phyloP scores from a whole-genome alignment of 2,113 vertebrate species.

The Opisthocomus hoazin region DNA sequence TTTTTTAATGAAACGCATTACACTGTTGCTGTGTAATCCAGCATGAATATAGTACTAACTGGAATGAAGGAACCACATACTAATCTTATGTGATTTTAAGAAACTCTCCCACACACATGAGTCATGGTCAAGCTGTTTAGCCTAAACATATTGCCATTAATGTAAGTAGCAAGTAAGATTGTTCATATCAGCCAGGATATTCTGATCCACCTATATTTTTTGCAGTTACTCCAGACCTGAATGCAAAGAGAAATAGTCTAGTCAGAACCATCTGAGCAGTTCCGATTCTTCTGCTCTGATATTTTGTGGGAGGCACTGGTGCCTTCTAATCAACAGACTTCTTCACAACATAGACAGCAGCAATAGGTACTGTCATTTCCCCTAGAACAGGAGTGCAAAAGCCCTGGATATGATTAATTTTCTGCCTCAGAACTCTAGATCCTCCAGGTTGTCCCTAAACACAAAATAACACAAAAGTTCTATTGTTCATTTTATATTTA shows the following conservation, averaged over 20 bases:
- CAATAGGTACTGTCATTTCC: not conserved
- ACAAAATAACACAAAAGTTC: not conserved
- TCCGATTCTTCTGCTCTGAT: too few species aligned
- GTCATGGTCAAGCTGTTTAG: conserved; percentile 33
- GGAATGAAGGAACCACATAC: not conserved
- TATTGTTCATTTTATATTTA: conserved; percentile 4
- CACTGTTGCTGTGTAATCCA: not conserved
- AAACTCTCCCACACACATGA: conserved; percentile 4
- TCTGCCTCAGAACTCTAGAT: not conserved
- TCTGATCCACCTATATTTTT: not conserved
- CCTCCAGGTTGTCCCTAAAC: not conserved
- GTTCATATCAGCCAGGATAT: not conserved
- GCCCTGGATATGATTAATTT: not conserved
- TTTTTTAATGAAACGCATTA: not conserved
- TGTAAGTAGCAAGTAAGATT: not conserved
- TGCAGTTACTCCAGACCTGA: not conserved
- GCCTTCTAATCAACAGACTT: not conserved
- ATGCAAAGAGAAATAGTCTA: not conserved
- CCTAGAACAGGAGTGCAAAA: not conserved
- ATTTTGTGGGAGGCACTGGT: not conserved
- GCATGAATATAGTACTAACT: not conserved
- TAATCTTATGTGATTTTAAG: not conserved
- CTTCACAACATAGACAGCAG: not conserved
- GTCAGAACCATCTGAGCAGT: not conserved
- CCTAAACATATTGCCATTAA: not conserved